phyloP scores from a whole-genome alignment of 2,888 invertebrate species.

The Trisateles emortualis region DNA sequence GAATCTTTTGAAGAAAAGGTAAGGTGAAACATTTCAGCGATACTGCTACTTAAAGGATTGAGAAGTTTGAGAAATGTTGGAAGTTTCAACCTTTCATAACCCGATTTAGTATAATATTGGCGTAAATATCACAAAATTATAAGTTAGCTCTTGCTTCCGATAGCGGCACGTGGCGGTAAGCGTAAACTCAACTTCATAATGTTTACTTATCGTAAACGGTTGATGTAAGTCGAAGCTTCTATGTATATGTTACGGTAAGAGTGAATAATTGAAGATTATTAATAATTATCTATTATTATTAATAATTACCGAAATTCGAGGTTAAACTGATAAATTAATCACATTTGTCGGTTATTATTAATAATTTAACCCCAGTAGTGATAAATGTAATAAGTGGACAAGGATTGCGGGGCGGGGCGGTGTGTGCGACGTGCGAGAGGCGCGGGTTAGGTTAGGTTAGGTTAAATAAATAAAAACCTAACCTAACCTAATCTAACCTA shows the following conservation, averaged over 20 bases:
- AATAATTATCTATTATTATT: too few relatives aligned
- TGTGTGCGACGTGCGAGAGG: too few relatives aligned
- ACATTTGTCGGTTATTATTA: too few relatives aligned
- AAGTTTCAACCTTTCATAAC: conserved; percentile 18
- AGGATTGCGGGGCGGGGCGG: too few relatives aligned
- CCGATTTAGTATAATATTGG: conserved; percentile 17
- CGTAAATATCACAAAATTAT: conserved; percentile 17
- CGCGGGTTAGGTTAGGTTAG: too few relatives aligned
- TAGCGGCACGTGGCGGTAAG: neutral
- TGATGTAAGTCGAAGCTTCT: neutral
- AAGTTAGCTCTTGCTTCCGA: conserved; percentile 10
- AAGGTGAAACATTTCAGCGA: conserved; percentile 14
- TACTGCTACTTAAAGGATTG: conserved; percentile 17
- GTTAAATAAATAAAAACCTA: too few relatives aligned
- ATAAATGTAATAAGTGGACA: too few relatives aligned
- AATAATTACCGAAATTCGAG: too few relatives aligned
- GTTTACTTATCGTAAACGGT: neutral
- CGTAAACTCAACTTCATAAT: neutral
- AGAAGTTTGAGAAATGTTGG: conserved; percentile 12
- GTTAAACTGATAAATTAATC: too few relatives aligned
- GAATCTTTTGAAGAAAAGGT: conserved; percentile 12
- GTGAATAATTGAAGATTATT: neutral
- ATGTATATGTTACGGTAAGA: too few relatives aligned
- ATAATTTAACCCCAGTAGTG: too few relatives aligned
- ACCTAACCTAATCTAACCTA: too few relatives aligned